Conservation (phyloP, 2,113 vertebrate genomes). For the Thryonomys swinderianus region DNA sequence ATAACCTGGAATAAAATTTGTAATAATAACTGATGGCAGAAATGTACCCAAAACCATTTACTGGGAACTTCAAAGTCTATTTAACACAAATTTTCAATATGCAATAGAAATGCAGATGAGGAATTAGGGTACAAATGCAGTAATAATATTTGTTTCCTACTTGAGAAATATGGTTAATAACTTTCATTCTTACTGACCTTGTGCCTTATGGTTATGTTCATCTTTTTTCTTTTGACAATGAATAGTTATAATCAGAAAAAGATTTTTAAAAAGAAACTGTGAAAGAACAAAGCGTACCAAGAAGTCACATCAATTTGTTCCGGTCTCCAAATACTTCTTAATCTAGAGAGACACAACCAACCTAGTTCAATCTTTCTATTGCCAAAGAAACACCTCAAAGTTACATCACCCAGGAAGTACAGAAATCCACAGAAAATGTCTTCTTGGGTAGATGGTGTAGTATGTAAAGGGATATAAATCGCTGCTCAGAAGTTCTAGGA, state of each 20-base stretch:
- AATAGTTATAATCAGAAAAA: conserved; percentile 51
- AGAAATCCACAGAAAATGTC: conserved; percentile 11
- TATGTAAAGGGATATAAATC: neutral
- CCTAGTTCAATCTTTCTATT: neutral
- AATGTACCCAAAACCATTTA: neutral
- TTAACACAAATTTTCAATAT: neutral
- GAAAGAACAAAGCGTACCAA: conserved; percentile 7
- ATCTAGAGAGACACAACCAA: conserved; percentile 27
- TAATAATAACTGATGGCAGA: neutral
- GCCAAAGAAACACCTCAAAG: neutral
- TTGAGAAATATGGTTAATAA: neutral
- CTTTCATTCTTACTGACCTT: neutral
- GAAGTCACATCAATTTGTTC: conserved; percentile 24
- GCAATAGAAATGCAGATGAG: neutral
- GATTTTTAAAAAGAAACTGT: conserved; percentile 6
- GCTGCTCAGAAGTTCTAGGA: neutral
- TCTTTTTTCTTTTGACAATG: neutral
- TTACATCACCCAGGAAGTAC: neutral
- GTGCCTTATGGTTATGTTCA: neutral
- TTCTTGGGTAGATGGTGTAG: neutral
- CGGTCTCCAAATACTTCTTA: neutral
- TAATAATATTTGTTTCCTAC: neutral
- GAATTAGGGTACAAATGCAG: neutral
- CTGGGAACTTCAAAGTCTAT: neutral
- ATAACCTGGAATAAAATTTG: conserved; percentile 28